Conservation (phyloP, 2,797 vertebrate genomes). For the Mormyrus hasselquistii region DNA sequence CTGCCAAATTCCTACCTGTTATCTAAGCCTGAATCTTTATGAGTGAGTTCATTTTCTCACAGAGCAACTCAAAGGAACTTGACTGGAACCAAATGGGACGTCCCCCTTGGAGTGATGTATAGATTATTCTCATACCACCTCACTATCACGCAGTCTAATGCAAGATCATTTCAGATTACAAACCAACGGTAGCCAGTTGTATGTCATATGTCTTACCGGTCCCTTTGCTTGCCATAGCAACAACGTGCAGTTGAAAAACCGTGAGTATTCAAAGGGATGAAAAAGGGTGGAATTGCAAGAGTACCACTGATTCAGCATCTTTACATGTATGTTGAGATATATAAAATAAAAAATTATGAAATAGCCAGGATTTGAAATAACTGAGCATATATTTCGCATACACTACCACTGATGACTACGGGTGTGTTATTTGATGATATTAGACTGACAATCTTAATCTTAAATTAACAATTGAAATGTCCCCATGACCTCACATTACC, state of each 20-base stretch:
- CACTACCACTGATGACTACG: not conserved
- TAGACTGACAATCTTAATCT: not conserved
- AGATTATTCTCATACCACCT: conserved; percentile 64
- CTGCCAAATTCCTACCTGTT: not conserved
- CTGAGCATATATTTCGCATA: not conserved
- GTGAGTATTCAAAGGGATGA: not conserved
- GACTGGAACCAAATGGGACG: conserved; percentile 60
- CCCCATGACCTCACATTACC: not conserved
- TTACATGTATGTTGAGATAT: not conserved
- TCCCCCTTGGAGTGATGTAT: conserved; percentile 63
- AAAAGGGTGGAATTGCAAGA: not conserved
- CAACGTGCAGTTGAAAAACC: not conserved
- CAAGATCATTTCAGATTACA: conserved; percentile 32
- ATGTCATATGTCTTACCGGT: conserved; percentile 14
- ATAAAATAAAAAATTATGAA: not conserved
- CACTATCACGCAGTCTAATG: conserved; percentile 35
- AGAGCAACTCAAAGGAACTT: conserved; percentile 58
- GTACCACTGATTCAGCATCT: not conserved
- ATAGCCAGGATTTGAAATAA: not conserved
- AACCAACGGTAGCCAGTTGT: conserved; percentile 47
- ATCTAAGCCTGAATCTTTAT: not conserved
- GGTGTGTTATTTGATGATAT: not conserved
- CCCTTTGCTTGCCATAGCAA: not conserved
- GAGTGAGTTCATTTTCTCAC: not conserved
- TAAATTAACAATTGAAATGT: not conserved